Percentiles rank a stretch among this genome's conserved stretches.
Evolutionary conservation across 2,888 invertebrate genomes (phyloP).

Genomic region (Melanostoma scalare): DNA sequence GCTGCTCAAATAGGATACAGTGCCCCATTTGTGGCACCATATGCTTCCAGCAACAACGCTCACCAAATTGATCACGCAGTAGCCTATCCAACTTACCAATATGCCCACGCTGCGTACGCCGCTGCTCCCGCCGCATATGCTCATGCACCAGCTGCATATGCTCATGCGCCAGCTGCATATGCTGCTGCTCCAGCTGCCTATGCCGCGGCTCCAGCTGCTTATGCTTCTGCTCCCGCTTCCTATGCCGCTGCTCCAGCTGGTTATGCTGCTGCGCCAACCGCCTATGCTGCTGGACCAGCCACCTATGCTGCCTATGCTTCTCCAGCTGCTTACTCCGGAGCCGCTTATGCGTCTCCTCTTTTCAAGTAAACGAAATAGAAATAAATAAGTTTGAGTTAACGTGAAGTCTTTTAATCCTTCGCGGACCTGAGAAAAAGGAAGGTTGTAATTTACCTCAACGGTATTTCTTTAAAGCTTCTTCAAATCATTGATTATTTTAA

Average conservation of each 20-base stretch:
- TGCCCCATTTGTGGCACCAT: slow-evolving; percentile 54
- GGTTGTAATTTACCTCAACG: no score
- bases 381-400: not conserved
- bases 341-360: slow-evolving; percentile 22
- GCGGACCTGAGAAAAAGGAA: no score
- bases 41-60: slow-evolving; percentile 60
- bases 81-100: slow-evolving; percentile 54
- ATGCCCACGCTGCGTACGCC: slow-evolving; percentile 46
- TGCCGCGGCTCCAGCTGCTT: slow-evolving; percentile 38
- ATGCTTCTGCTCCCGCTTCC: slow-evolving; percentile 21
- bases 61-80: slow-evolving; percentile 64
- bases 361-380: slow-evolving; percentile 35
- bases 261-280: slow-evolving; percentile 19
- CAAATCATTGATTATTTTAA: no score
- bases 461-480: no score
- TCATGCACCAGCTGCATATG: slow-evolving; percentile 44
- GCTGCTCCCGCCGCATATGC: slow-evolving; percentile 47
- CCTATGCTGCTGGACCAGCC: not conserved
- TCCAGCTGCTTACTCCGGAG: slow-evolving; percentile 2
- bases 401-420: no score
- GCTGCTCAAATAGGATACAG: slow-evolving; percentile 56
- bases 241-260: slow-evolving; percentile 10
- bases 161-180: slow-evolving; percentile 41
- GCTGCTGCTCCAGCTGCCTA: slow-evolving; percentile 41
- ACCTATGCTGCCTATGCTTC: slow-evolving; percentile 44